phyloP scores from a whole-genome alignment of 2,797 vertebrate species.

The Distichodus sexfasciatus region DNA sequence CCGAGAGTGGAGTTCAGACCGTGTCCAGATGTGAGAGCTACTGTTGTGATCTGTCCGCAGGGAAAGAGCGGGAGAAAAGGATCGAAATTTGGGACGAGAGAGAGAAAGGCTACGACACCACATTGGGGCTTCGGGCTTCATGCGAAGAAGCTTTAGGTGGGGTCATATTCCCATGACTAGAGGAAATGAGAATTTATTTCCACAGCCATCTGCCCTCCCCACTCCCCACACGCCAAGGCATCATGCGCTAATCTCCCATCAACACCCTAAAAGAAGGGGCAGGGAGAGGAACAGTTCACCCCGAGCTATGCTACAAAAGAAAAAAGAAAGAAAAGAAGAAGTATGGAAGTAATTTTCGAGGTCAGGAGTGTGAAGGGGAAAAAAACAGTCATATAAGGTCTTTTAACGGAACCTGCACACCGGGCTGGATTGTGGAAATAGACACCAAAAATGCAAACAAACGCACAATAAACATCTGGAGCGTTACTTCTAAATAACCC shows the following conservation, averaged over 20 bases:
- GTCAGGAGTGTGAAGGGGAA: background rate
- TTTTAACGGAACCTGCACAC: background rate
- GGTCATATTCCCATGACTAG: slow-evolving; percentile 76
- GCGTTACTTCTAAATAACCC: slow-evolving; percentile 19
- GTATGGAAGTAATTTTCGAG: slow-evolving; percentile 22
- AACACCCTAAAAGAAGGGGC: slow-evolving; percentile 3
- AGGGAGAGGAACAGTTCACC: background rate
- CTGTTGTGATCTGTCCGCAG: slow-evolving; percentile 17
- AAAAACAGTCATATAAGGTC: slow-evolving; percentile 31
- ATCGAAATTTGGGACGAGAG: background rate
- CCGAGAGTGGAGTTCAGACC: slow-evolving; percentile 7
- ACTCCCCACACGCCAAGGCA: slow-evolving; percentile 50
- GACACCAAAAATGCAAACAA: slow-evolving; percentile 6
- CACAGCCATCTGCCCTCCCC: slow-evolving; percentile 52
- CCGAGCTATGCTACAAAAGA: slow-evolving; percentile 4
- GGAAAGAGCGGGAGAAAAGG: background rate
- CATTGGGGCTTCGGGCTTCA: slow-evolving; percentile 29
- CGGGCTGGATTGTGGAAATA: background rate
- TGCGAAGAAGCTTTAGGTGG: slow-evolving; percentile 51
- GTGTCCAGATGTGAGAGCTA: slow-evolving; percentile 18
- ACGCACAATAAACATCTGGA: background rate
- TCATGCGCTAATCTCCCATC: slow-evolving; percentile 43
- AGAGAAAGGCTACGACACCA: slow-evolving; percentile 13
- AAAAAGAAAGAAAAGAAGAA: slow-evolving; percentile 21
- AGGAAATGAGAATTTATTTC: slow-evolving; percentile 80